Conservation (phyloP, 1,140 invertebrate genomes). For the Temnothorax longispinosus region DNA sequence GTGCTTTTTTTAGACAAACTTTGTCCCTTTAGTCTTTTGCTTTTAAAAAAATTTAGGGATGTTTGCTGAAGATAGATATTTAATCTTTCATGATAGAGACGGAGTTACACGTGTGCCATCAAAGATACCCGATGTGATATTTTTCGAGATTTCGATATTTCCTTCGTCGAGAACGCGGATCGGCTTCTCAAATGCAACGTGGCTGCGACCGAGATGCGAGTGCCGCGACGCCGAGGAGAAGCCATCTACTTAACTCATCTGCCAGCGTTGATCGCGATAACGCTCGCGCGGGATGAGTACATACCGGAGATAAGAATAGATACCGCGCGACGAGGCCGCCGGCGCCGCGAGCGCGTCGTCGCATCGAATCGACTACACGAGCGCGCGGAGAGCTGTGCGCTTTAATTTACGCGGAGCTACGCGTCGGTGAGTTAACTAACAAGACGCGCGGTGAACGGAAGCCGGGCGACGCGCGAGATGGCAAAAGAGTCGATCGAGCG, state of each 20-base stretch:
- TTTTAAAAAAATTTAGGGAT: not conserved
- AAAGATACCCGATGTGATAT: not conserved
- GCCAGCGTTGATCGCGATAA: conserved; percentile 40
- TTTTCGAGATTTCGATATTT: not conserved
- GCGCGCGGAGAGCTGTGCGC: not conserved
- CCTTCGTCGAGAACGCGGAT: not conserved
- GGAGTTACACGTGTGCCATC: not conserved
- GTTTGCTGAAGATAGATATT: not conserved
- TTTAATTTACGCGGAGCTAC: conserved; percentile 8
- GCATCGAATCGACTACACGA: not conserved
- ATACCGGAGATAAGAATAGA: conserved; percentile 47
- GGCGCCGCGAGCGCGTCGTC: not conserved
- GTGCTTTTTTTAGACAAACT: not conserved
- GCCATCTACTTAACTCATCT: conserved; percentile 38
- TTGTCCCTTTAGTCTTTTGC: not conserved
- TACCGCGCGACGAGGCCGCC: conserved; percentile 37
- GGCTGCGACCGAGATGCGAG: not conserved
- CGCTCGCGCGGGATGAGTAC: conserved; percentile 40
- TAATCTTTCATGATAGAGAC: not conserved
- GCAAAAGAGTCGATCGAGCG: not conserved
- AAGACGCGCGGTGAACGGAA: not conserved
- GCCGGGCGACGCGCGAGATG: not conserved
- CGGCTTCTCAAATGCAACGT: not conserved
- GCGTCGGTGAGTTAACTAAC: not conserved
- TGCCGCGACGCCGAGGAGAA: not conserved